phyloP scores from a whole-genome alignment of 2,797 vertebrate genomes.

The Limosa lapponica region DNA sequence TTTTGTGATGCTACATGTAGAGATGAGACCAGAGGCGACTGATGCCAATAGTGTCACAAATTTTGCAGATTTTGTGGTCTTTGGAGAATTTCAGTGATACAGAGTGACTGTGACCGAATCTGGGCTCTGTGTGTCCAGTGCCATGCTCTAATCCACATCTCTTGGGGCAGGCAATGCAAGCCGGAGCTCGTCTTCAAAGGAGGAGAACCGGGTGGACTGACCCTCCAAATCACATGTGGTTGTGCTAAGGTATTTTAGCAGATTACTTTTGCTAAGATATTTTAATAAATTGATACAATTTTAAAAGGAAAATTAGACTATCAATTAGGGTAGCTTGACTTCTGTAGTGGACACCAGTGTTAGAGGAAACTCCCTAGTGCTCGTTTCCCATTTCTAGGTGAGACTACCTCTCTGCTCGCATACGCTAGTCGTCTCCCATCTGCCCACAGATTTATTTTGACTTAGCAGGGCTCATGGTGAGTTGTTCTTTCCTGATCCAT shows the following conservation, averaged over 20 bases:
- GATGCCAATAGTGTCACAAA: not conserved
- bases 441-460: not conserved
- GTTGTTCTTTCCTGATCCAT: not conserved
- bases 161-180: not conserved
- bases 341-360: not conserved
- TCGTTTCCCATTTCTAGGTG: not conserved
- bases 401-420: not conserved
- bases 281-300: not conserved
- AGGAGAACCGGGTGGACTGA: not conserved
- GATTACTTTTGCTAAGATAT: not conserved
- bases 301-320: not conserved
- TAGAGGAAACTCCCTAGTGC: not conserved
- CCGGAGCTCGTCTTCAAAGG: rapidly evolving
- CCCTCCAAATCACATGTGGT: not conserved
- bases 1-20: not conserved
- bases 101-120: not conserved
- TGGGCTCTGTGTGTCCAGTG: not conserved
- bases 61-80: not conserved
- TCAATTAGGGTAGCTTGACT: not conserved
- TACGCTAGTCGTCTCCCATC: not conserved
- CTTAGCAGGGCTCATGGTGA: not conserved
- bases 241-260: not conserved
- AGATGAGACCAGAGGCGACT: not conserved
- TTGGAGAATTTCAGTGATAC: not conserved
- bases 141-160: rapidly evolving